Evolutionary conservation across 2,888 invertebrate species (phyloP).

Genomic region (Ommatoiulus sabulosus): DNA sequence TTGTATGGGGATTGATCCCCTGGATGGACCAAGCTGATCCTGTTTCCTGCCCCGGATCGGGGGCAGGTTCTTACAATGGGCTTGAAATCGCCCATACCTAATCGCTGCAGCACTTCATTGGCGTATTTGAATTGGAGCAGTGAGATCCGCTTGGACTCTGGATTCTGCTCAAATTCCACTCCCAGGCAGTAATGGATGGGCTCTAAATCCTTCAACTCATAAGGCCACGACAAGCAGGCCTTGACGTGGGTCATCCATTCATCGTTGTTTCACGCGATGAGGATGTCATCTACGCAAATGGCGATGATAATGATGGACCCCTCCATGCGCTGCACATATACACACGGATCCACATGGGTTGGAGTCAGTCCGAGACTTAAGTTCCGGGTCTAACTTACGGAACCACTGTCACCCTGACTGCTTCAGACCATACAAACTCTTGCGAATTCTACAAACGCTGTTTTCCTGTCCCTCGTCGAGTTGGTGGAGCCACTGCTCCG

Average conservation of each 20-base stretch:
- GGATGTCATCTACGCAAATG: constrained; percentile 33
- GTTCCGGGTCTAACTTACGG: background rate
- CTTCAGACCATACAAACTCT: background rate
- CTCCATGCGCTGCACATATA: background rate
- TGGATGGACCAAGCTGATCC: too few species aligned
- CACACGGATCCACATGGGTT: background rate
- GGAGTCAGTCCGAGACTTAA: background rate
- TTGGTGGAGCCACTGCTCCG: background rate
- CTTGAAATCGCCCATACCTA: background rate
- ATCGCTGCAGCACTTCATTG: background rate
- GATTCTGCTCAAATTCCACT: background rate
- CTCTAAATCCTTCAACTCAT: constrained; percentile 10
- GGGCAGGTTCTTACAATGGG: too few species aligned
- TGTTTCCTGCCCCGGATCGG: too few species aligned
- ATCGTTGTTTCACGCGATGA: background rate
- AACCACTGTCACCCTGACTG: background rate
- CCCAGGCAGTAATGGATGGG: background rate
- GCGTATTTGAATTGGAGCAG: background rate
- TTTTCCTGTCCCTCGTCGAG: background rate
- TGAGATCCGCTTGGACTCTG: background rate
- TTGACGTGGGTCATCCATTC: background rate
- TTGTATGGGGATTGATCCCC: too few species aligned
- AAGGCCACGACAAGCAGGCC: background rate
- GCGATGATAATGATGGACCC: background rate
- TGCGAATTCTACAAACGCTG: background rate